Evolutionary conservation across 2,797 vertebrate genomes (phyloP).

Genomic region (Anguilla megastoma): DNA sequence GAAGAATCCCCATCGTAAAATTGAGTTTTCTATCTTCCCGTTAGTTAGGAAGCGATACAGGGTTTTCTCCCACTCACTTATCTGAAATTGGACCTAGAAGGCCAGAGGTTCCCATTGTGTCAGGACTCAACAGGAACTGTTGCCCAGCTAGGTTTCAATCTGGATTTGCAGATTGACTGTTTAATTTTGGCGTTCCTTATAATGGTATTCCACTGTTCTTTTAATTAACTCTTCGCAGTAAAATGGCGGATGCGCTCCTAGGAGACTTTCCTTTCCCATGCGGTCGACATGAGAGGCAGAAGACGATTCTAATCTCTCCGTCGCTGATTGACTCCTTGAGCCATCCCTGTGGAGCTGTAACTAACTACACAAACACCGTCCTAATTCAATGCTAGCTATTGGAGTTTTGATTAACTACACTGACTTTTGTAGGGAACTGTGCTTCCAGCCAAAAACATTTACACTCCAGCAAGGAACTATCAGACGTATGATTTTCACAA

Average conservation of each 20-base stretch:
- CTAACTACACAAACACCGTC: conserved; percentile 42
- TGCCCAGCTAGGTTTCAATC: conserved; percentile 70
- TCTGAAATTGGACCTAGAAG: conserved; percentile 68
- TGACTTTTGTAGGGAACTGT: not conserved
- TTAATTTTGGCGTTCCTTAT: conserved; percentile 71
- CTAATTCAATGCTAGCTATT: not conserved
- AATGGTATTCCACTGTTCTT: conserved; percentile 72
- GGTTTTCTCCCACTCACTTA: conserved; percentile 54
- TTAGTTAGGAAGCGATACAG: conserved; percentile 57
- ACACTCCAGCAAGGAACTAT: not conserved
- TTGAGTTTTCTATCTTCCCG: conserved; percentile 58
- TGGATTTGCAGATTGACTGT: conserved; percentile 72
- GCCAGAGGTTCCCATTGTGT: conserved; percentile 61
- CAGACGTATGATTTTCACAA: not conserved
- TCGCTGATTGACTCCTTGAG: conserved; percentile 68
- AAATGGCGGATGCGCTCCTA: conserved; percentile 64
- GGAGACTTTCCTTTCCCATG: conserved; percentile 66
- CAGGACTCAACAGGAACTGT: conserved; percentile 64
- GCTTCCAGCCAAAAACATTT: not conserved
- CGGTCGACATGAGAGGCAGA: conserved; percentile 66
- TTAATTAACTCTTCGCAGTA: conserved; percentile 82
- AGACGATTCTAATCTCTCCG: conserved; percentile 74
- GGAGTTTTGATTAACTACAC: not conserved
- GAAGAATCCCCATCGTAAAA: conserved; percentile 56
- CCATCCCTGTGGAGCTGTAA: conserved; percentile 51